A percentile compares a stretch with the other conserved stretches of the same genome.
Evolutionary conservation across 2,797 vertebrate species (phyloP).

Genomic region (Pangasius sanitwongsei): DNA sequence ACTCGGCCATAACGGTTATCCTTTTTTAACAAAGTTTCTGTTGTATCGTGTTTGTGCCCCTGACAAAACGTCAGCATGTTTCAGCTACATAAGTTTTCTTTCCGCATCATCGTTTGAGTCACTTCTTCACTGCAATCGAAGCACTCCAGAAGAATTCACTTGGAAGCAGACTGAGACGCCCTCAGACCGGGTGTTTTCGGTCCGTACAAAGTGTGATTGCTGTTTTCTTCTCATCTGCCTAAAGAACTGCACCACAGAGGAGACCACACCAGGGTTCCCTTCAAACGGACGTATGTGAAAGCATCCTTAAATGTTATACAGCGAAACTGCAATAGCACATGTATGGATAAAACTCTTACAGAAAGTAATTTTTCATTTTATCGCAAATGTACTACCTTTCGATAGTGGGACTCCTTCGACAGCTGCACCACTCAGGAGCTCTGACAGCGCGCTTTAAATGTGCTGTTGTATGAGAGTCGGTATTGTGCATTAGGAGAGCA

Average conservation of each 20-base stretch:
- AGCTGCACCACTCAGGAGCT: neutral
- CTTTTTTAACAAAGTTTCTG: neutral
- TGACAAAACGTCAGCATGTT: neutral
- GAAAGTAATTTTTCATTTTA: neutral
- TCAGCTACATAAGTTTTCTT: neutral
- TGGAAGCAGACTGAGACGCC: neutral
- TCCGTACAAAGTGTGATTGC: too few relatives aligned
- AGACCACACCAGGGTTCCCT: neutral
- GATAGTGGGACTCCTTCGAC: too few relatives aligned
- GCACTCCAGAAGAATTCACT: neutral
- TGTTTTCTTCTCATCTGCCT: too few relatives aligned
- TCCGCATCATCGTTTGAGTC: neutral
- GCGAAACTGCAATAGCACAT: neutral
- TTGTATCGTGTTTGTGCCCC: neutral
- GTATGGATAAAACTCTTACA: neutral
- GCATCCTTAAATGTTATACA: neutral
- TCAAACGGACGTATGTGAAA: neutral
- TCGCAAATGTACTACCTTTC: neutral
- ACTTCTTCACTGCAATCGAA: neutral
- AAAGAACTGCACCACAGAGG: too few relatives aligned
- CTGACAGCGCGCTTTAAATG: neutral
- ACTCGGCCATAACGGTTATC: neutral
- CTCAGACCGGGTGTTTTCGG: too few relatives aligned
- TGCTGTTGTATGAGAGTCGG: neutral
- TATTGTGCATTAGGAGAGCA: neutral